Percentiles rank a stretch among this genome's conserved stretches.
These are phyloP conservation scores for Brachionus plicatilis DNA, from an alignment of 1,140 invertebrate genomes.

Conservation along the genomic window DNA sequence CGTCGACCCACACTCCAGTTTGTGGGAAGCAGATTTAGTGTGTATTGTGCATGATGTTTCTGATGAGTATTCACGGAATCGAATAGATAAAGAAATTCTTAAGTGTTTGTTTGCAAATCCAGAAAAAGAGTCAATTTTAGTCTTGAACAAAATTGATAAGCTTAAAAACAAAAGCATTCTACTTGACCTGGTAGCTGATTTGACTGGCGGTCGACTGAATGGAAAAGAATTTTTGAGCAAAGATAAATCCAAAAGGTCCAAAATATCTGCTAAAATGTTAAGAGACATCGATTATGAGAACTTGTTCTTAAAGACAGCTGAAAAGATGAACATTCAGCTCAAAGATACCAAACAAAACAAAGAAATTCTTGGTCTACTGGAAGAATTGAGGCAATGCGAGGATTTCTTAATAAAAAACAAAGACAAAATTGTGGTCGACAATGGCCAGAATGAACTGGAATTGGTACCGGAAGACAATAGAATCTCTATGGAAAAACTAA, in stretches of 20 bases:
- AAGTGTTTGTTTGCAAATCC: slow-evolving; percentile 63
- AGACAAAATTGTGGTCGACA: not conserved
- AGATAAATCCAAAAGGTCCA: not conserved
- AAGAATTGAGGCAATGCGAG: slow-evolving; percentile 17
- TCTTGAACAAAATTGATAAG: slow-evolving; percentile 82
- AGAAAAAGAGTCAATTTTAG: slow-evolving; percentile 67
- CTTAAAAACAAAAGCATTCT: slow-evolving; percentile 70
- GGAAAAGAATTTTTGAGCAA: slow-evolving; percentile 42
- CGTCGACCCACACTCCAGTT: slow-evolving; percentile 62
- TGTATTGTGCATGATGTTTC: slow-evolving; percentile 78
- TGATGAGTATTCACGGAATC: slow-evolving; percentile 64
- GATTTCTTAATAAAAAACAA: slow-evolving; percentile 6
- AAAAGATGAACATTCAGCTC: slow-evolving; percentile 21
- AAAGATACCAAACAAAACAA: not conserved
- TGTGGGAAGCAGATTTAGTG: slow-evolving; percentile 71
- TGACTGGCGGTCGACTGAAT: slow-evolving; percentile 63
- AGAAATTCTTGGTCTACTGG: slow-evolving; percentile 10
- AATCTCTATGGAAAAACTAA: slow-evolving; percentile 18
- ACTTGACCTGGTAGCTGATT: slow-evolving; percentile 63
- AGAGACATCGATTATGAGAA: slow-evolving; percentile 34
- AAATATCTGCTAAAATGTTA: slow-evolving; percentile 10
- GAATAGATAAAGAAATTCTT: slow-evolving; percentile 66
- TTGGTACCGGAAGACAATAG: slow-evolving; percentile 11
- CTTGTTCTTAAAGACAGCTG: slow-evolving; percentile 41
- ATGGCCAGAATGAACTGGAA: not conserved